These are phyloP conservation scores for Dynastes tityus DNA, from an alignment of 2,888 invertebrate species.

Conservation along the genomic window DNA sequence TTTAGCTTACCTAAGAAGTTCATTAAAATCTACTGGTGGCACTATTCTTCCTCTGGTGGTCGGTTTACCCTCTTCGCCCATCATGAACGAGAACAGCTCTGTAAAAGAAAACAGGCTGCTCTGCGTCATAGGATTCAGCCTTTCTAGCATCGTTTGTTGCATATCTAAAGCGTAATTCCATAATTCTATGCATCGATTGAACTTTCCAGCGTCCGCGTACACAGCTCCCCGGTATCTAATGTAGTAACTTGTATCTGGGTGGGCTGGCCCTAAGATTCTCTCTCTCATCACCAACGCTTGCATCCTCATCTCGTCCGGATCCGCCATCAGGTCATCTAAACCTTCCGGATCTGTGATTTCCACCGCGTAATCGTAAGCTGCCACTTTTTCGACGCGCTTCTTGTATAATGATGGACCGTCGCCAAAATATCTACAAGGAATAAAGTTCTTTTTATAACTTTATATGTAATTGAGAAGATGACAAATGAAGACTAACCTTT, in stretches of 20 bases:
- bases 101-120: slow-evolving; percentile 95
- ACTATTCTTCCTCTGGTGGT: slow-evolving; percentile 76
- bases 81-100: slow-evolving; percentile 95
- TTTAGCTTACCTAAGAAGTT: slow-evolving; percentile 74
- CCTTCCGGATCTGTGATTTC: slow-evolving; percentile 87
- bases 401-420: slow-evolving; percentile 83
- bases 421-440: slow-evolving; percentile 63
- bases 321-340: slow-evolving; percentile 89
- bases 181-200: slow-evolving; percentile 91
- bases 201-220: slow-evolving; percentile 94
- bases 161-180: slow-evolving; percentile 98
- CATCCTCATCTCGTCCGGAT: slow-evolving; percentile 98
- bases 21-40: slow-evolving; percentile 86
- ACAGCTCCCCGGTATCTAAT: slow-evolving; percentile 83
- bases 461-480: slow-evolving; percentile 19
- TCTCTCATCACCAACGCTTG: slow-evolving; percentile 93
- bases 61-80: slow-evolving; percentile 86
- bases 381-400: slow-evolving; percentile 76
- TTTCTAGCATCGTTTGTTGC: slow-evolving; percentile 94
- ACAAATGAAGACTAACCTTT: slow-evolving; percentile 74
- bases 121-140: slow-evolving; percentile 95
- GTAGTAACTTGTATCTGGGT: slow-evolving; percentile 97
- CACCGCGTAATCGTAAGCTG: slow-evolving; percentile 90
- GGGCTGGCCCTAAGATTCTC: slow-evolving; percentile 91
- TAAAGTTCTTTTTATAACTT: background rate